Evolutionary conservation across 2,888 invertebrate genomes (phyloP).

Genomic region (Balanococcus diminutus): DNA sequence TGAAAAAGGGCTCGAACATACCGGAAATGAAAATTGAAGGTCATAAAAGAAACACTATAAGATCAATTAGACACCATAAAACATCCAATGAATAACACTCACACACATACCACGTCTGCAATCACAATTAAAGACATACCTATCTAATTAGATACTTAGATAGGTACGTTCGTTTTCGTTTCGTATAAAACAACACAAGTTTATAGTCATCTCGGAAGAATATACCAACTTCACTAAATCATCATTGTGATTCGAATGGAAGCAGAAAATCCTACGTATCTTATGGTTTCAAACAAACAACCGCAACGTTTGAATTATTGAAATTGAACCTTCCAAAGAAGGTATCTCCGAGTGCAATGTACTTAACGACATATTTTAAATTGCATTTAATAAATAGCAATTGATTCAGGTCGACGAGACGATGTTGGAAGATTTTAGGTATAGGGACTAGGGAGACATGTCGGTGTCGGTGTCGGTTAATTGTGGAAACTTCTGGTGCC

Average conservation of each 20-base stretch:
- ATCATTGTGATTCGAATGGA: background rate
- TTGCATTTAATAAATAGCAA: slow-evolving; percentile 53
- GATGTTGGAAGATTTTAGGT: slow-evolving; percentile 32
- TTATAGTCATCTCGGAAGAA: background rate
- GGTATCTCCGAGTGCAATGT: slow-evolving; percentile 47
- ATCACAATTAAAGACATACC: background rate
- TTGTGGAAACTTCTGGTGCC: slow-evolving; percentile 41
- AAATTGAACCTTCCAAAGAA: slow-evolving; percentile 26
- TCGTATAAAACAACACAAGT: no score
- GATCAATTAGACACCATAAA: background rate
- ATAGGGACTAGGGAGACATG: slow-evolving; percentile 5
- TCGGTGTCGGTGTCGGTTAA: slow-evolving; percentile 21
- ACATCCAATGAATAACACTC: background rate
- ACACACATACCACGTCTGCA: background rate
- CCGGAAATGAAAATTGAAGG: slow-evolving; percentile 31
- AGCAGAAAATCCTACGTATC: background rate
- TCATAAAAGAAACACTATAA: background rate
- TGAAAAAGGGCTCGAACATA: background rate
- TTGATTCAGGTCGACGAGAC: slow-evolving; percentile 52
- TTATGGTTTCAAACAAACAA: no score
- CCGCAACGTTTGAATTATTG: slow-evolving; percentile 13
- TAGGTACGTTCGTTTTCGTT: no score
- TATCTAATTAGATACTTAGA: no score
- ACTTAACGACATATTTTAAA: slow-evolving; percentile 45
- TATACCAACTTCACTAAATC: background rate